Evolutionary conservation across 2,797 vertebrate genomes (phyloP).

Genomic region (Peromyscus melanophrys): DNA sequence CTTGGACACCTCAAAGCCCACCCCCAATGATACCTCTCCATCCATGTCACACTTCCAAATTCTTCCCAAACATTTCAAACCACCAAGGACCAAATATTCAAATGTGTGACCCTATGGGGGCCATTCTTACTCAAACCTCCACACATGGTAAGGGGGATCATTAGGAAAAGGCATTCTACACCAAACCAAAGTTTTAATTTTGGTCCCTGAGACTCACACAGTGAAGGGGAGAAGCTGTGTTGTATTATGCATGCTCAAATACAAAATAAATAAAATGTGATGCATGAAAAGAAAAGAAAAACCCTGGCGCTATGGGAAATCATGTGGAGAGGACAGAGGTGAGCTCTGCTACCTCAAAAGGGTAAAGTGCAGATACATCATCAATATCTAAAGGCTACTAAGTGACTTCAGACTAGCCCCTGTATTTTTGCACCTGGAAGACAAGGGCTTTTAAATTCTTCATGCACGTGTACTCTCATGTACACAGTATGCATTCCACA

Average conservation of each 20-base stretch:
- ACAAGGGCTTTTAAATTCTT: too few species aligned
- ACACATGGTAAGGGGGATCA: background rate
- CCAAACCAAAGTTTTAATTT: background rate
- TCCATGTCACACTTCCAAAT: background rate
- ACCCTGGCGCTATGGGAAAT: background rate
- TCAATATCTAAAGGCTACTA: background rate
- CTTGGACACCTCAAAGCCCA: background rate
- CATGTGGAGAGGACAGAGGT: background rate
- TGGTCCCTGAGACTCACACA: background rate
- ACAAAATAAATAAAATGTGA: background rate
- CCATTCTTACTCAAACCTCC: background rate
- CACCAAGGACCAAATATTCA: background rate
- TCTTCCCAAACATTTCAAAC: background rate
- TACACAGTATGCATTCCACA: background rate
- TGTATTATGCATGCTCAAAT: background rate
- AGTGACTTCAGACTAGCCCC: background rate
- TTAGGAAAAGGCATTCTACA: background rate
- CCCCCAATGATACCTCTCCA: background rate
- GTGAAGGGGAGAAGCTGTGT: background rate
- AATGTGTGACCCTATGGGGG: background rate
- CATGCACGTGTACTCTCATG: background rate
- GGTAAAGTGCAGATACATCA: background rate
- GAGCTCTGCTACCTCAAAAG: background rate
- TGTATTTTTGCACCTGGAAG: background rate
- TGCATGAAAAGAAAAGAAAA: background rate